These are phyloP conservation scores for Trichosurus vulpecula DNA, from an alignment of 2,797 vertebrate species.

Conservation along the genomic window DNA sequence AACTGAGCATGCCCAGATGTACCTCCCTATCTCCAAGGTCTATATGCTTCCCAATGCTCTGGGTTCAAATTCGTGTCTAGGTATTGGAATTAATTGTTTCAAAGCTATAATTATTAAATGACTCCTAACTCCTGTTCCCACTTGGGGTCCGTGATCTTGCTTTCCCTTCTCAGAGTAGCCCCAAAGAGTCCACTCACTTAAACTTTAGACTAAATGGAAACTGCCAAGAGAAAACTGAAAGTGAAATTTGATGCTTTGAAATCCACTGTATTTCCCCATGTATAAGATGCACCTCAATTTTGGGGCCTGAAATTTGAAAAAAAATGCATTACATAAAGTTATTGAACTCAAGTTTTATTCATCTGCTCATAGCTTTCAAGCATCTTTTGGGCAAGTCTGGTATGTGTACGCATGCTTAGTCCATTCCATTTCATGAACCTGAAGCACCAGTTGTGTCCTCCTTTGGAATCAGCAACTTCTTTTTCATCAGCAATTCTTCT, in stretches of 20 bases:
- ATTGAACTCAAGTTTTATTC: too few relatives aligned
- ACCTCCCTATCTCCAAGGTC: background rate
- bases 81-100: background rate
- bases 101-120: background rate
- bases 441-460: too few relatives aligned
- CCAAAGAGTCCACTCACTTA: background rate
- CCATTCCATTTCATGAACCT: too few relatives aligned
- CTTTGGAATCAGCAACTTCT: too few relatives aligned
- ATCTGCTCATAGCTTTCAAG: too few relatives aligned
- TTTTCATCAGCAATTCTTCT: too few relatives aligned
- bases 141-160: background rate
- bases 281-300: too few relatives aligned
- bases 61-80: background rate
- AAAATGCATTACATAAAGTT: too few relatives aligned
- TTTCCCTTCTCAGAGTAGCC: background rate
- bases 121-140: background rate
- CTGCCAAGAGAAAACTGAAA: background rate
- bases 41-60: background rate
- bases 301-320: too few relatives aligned
- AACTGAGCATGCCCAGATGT: background rate
- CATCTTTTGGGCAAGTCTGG: too few relatives aligned
- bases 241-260: background rate
- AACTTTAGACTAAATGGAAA: background rate
- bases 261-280: too few relatives aligned
- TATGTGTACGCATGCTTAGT: too few relatives aligned